These are phyloP conservation scores for Diglossa cyanea DNA, from an alignment of 2,797 vertebrate species.

Conservation along the genomic window DNA sequence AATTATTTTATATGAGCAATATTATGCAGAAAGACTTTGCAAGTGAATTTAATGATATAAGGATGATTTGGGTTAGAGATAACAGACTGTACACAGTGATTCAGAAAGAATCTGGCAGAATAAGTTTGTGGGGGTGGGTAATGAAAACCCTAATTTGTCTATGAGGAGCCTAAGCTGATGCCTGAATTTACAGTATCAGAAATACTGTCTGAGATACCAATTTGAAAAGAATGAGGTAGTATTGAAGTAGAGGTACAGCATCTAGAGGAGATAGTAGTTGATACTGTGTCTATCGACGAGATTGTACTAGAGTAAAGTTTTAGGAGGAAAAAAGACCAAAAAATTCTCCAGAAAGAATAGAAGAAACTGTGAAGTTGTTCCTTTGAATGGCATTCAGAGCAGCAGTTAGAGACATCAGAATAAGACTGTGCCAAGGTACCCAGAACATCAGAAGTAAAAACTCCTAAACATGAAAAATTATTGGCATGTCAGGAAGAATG, in stretches of 20 bases:
- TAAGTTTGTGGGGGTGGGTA: not conserved
- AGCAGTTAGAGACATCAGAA: not conserved
- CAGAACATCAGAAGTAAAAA: not conserved
- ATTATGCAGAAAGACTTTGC: not conserved
- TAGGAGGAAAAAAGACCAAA: not conserved
- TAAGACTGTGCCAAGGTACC: not conserved
- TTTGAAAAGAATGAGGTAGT: not conserved
- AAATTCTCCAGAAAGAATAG: not conserved
- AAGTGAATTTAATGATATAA: not conserved
- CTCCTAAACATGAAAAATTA: not conserved
- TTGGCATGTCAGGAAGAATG: not conserved
- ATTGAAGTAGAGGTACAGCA: not conserved
- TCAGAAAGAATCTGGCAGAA: not conserved
- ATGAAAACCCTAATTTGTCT: not conserved
- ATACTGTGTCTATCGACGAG: not conserved
- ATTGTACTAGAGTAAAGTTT: not conserved
- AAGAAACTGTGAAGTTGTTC: not conserved
- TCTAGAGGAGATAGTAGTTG: not conserved
- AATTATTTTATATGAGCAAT: not conserved
- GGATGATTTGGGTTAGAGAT: not conserved
- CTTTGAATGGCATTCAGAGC: not conserved
- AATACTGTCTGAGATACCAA: not conserved
- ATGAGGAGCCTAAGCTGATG: not conserved
- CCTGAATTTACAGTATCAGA: not conserved
- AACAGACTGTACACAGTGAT: not conserved